Conservation (phyloP, 2,888 invertebrate species). For the Pachliopta kotzebuea region DNA sequence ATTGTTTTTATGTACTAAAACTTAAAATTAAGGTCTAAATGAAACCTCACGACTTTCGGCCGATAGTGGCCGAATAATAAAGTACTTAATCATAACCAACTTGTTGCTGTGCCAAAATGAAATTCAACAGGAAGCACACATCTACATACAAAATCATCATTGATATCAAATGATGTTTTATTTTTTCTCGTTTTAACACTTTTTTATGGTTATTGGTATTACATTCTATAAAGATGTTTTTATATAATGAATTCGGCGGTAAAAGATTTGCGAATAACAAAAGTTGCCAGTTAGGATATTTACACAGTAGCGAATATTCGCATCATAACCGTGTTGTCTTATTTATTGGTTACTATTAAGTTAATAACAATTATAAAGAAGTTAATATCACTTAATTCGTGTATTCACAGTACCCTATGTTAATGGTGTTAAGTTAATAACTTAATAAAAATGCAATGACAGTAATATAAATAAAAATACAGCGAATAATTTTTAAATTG, state of each 20-base stretch:
- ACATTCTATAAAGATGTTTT: too few relatives aligned
- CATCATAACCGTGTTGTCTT: too few relatives aligned
- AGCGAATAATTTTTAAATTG: constrained; percentile 50
- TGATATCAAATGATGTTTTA: background rate
- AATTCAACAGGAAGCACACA: constrained; percentile 48
- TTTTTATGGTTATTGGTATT: background rate
- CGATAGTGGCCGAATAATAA: background rate
- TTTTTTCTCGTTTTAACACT: background rate
- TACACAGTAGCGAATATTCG: background rate
- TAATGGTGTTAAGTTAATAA: background rate
- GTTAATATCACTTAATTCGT: background rate
- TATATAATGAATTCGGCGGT: background rate
- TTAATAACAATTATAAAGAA: too few relatives aligned
- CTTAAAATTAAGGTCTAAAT: background rate
- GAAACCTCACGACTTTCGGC: background rate
- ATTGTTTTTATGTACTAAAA: background rate
- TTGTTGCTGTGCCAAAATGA: constrained; percentile 49
- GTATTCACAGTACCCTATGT: background rate
- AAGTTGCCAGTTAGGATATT: background rate
- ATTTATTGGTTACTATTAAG: too few relatives aligned
- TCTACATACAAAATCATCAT: constrained; percentile 39
- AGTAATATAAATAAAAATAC: constrained; percentile 42
- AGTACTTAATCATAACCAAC: constrained; percentile 39
- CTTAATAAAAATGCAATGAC: background rate
- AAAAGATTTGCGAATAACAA: background rate